Conservation (phyloP, 2,797 vertebrate species). For the Platyrinchus mystaceus region DNA sequence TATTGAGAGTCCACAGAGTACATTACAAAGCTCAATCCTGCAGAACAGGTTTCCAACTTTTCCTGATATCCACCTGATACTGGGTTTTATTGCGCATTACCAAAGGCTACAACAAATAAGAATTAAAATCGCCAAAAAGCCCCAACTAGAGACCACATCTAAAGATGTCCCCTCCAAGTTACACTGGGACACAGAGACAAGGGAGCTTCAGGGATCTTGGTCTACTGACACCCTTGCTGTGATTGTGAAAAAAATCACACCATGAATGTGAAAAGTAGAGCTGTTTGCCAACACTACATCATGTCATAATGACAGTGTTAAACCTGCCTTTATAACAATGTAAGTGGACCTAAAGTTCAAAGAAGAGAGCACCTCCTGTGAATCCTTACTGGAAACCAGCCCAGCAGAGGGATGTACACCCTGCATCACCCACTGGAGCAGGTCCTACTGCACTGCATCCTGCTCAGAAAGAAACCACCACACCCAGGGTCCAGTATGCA, state of each 20-base stretch:
- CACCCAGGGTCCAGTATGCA: background rate
- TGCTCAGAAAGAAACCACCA: background rate
- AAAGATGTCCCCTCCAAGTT: background rate
- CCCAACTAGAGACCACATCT: background rate
- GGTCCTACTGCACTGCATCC: background rate
- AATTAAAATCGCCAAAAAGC: background rate
- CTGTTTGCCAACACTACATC: background rate
- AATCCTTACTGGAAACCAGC: background rate
- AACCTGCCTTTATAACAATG: background rate
- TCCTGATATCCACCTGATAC: background rate
- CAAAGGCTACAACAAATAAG: background rate
- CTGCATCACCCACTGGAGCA: background rate
- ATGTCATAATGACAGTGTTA: rapidly evolving
- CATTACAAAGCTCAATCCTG: background rate
- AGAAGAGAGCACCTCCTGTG: background rate
- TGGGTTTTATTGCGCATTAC: background rate
- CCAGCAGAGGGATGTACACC: background rate
- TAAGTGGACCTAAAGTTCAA: background rate
- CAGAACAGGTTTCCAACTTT: background rate
- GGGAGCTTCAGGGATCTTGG: background rate
- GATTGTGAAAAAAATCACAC: background rate
- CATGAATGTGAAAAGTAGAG: background rate
- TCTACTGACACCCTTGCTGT: background rate
- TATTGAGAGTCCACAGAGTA: background rate
- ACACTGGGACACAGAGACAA: background rate